A percentile compares a stretch with the other conserved stretches of the same genome.
Conservation (phyloP, 1,140 invertebrate species). For the Drosophila asahinai region DNA sequence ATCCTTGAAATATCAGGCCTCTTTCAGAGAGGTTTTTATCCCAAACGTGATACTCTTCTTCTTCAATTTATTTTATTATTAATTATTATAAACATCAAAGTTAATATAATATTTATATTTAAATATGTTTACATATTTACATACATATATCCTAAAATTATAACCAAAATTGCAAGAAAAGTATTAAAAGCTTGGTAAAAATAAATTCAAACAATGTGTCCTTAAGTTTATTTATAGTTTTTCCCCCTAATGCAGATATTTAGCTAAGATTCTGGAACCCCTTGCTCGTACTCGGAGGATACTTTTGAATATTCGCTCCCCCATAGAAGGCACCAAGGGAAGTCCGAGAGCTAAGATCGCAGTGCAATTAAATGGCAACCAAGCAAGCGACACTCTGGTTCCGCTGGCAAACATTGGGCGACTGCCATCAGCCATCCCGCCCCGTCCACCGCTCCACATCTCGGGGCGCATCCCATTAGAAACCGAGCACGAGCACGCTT, state of each 20-base stretch:
- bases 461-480: conserved; percentile 42
- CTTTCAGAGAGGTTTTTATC: too few relatives aligned
- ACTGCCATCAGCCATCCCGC: not conserved
- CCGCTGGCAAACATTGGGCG: conserved; percentile 35
- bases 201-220: not conserved
- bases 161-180: too few relatives aligned
- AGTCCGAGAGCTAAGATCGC: conserved; percentile 13
- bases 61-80: too few relatives aligned
- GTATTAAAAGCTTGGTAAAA: not conserved
- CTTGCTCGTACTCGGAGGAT: not conserved
- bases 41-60: too few relatives aligned
- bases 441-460: not conserved
- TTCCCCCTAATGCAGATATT: not conserved
- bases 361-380: conserved; percentile 61
- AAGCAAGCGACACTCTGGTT: conserved; percentile 53
- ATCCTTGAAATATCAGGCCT: too few relatives aligned
- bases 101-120: too few relatives aligned
- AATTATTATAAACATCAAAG: too few relatives aligned
- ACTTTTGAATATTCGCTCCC: conserved; percentile 10
- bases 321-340: not conserved
- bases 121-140: too few relatives aligned
- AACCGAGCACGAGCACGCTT: conserved; percentile 45
- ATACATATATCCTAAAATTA: too few relatives aligned
- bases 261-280: conserved; percentile 7
- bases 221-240: not conserved